Evolutionary conservation across 1,140 invertebrate genomes (phyloP), one percentile per base, ranked within the genome.

Genomic region (Melanaphis sacchari): DNA sequence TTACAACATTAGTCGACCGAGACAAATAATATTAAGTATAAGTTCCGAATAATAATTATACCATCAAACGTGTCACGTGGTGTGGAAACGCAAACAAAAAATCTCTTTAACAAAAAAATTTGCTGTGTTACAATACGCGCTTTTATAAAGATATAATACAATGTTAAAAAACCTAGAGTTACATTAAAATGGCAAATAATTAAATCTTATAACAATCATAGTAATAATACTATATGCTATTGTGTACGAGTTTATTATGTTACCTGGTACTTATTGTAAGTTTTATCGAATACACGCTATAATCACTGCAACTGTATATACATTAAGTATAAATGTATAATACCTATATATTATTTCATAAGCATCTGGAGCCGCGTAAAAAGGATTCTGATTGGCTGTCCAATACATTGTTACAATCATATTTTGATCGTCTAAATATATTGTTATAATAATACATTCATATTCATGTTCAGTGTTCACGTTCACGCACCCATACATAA

Each of bases 361-460:
- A 15, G 24, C 38, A 76, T 76, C 59, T 31, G 31, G 41, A 24
- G 54, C 4, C 36, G 41, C 24, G 11, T 49, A 88, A 36, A 87
- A 92, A 81, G 40, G 93, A 82, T 90, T 91, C 85, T 90, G 81
- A 88, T 85, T 89, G 52, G 84, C 46, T 85, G 54, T 82, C 22
- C 24, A 76, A 82, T 82, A 82, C 11, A 88, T 52, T 90, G 21
- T 76, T 66, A 66, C 26, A 59, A 90, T 24, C 49, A 66, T n/a
- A 66, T 36, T 54, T 90, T 38, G 8, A 90, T 24, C 11, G 22
- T 54, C 36, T 24, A 54, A 18, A 87, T 54, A 85, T 11, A 88
- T 88, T 49, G 6, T 36, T 21, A 88, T 26, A 31, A 46, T 31
- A 49, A 88, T 49, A 49, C 43, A 36, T 49, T 49, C 43, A 46